Conservation (phyloP, 1,140 invertebrate genomes). For the Dendroctonus ponderosae region DNA sequence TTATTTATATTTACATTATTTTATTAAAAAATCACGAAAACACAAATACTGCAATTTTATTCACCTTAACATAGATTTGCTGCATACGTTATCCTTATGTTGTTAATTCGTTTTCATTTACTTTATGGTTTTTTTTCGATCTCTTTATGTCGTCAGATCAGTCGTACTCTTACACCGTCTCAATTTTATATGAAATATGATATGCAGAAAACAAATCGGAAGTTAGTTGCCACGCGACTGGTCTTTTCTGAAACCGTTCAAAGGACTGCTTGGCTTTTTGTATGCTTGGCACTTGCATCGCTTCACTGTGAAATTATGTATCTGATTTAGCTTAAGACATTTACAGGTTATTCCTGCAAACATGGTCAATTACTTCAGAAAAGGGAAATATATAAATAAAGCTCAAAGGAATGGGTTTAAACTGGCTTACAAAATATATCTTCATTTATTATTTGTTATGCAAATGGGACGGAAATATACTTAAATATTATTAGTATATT, state of each 20-base stretch:
- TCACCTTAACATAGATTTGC: constrained; percentile 50
- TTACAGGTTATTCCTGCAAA: no score
- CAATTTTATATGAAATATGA: background rate
- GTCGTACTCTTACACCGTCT: constrained; percentile 37
- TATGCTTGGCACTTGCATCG: constrained; percentile 45
- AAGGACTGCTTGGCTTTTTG: constrained; percentile 45
- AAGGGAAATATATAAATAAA: no score
- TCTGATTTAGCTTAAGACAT: constrained; percentile 27
- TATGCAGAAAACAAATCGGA: constrained; percentile 31
- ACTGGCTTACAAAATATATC: no score
- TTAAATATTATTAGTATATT: no score
- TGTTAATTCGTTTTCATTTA: constrained; percentile 35
- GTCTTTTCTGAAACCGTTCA: constrained; percentile 64
- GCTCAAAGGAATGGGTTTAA: no score
- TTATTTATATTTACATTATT: no score
- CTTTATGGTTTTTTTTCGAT: constrained; percentile 21
- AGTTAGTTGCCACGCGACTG: constrained; percentile 63
- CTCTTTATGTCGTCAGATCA: constrained; percentile 43
- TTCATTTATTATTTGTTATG: no score
- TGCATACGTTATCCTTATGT: constrained; percentile 44
- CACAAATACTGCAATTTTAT: constrained; percentile 49
- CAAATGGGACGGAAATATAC: no score
- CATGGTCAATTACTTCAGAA: no score
- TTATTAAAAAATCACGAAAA: constrained; percentile 47
- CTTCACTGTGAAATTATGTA: constrained; percentile 22